Evolutionary conservation across 2,113 vertebrate species (phyloP), one percentile per base, ranked within the genome.

Genomic region (Phycodurus eques): DNA sequence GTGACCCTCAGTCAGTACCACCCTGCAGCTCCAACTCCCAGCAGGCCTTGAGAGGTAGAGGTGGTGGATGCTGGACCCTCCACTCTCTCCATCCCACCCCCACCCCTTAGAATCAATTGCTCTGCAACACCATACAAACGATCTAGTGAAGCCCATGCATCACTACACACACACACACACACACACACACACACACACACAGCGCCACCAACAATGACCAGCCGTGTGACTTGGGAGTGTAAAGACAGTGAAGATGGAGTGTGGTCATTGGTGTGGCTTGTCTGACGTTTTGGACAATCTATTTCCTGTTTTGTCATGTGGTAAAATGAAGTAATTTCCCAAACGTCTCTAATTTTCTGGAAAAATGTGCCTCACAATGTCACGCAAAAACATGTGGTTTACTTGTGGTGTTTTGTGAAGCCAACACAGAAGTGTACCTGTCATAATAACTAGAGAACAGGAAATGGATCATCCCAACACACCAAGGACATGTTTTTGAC

Each of bases 61-160:
- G 22, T 46, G 64, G 90, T 75, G 74, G 77, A 75, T 64, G 42
- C 87, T 76, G n/a, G 82, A 72, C 73, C 74, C 76, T 68, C 61
- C 62, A 66, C 82, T 57, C 22, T 74, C 83, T 83, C 44, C 68
- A n/a, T 15, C 73, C 20, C 63, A 10, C 35, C 53, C 2, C 57
- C 17, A 39, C 73, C 17, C 87, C 84, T 64, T 47, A 84, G 84
- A 92, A 90, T 95, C 94, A 92, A 92, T 96, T 91, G 35, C 77
- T 83, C 80, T 70, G 77, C 91, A 90, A 89, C 89, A 83, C 88
- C 86, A 82, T 88, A 92, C 92, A 93, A 91, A 93, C 91, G 94
- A 93, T 85, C 85, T 70, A 14, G 74, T 74, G 73, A 76, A 74
- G 88, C 77, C 83, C 87, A 92, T 92, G 88, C 88, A 90, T 92